Evolutionary conservation across 2,113 vertebrate species (phyloP).

Genomic region (Xenopus laevis): DNA sequence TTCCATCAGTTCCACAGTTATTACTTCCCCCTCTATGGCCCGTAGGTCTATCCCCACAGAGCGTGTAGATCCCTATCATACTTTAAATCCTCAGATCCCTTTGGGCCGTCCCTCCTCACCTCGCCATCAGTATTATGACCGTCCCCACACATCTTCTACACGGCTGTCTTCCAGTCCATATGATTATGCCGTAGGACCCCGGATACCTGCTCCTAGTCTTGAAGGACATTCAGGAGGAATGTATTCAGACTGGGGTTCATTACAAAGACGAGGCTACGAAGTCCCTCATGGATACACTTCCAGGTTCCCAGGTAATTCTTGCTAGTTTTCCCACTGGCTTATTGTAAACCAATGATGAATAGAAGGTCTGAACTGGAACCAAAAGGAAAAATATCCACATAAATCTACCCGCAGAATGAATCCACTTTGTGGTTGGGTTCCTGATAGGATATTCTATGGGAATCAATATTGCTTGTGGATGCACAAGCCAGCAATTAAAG

Average conservation of each 20-base stretch:
- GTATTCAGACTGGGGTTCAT: conserved; percentile 38
- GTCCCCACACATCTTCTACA: conserved; percentile 18
- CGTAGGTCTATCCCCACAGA: conserved; percentile 32
- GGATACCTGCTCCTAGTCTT: conserved; percentile 38
- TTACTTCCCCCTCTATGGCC: neutral
- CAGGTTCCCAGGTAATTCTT: conserved; percentile 21
- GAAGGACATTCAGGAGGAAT: conserved; percentile 20
- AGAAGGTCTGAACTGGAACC: no score
- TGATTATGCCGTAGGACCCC: conserved; percentile 46
- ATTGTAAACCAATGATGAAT: no score
- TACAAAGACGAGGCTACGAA: conserved; percentile 14
- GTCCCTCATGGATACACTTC: neutral
- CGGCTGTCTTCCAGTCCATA: conserved; percentile 36
- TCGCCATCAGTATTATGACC: conserved; percentile 49
- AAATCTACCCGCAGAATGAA: no score
- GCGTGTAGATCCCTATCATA: conserved; percentile 17
- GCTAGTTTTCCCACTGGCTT: neutral
- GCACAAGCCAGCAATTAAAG: no score
- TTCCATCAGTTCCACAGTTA: conserved; percentile 40
- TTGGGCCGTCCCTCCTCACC: conserved; percentile 53
- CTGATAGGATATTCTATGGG: no score
- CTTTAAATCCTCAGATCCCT: conserved; percentile 15
- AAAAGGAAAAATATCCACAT: no score
- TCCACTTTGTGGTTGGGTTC: no score
- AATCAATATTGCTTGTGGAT: no score